Base-by-base conservation (phyloP, 2,797 vertebrate species). In the Galaxias olidus region DNA sequence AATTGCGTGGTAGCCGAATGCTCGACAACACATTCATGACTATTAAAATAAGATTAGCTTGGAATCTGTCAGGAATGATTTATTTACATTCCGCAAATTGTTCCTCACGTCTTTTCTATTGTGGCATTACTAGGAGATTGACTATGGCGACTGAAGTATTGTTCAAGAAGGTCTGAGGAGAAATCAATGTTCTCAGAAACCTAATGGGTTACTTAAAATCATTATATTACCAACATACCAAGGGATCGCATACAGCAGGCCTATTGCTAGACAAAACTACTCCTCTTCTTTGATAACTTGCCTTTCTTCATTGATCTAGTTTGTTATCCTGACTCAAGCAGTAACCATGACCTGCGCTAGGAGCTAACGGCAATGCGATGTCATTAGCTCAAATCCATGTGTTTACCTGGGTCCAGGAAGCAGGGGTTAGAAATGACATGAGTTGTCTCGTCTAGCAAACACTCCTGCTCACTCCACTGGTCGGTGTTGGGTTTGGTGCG, bases 371-470 rank as follows among this genome's bases (percentile, higher is more conserved):
- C 30, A 2, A 30, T 6, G 30, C 30, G 30, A 30, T 6, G 30
- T 30, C 30, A 30, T 30, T 30, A 2, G 30, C 30, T 30, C 2
- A 30, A 30, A 6, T 6, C 20, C 4, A 6, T 19, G 43, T 49
- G 51, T 78, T 87, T 92, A 93, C 91, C 91, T 89, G 86, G 9
- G 57, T 88, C 84, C 47, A 79, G 44, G 60, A 78, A 84, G 67
- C 61, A 79, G 14, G 79, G 83, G 59, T 88, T 90, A 4, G 61
- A 50, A 54, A 88, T 66, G 45, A 76, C 68, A 4, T 75, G 78
- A 10, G 69, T 72, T 45, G 90, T 84, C 13, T 81, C 65, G 0
- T 65, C 63, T 19, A 92, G 84, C 79, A 93, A 76, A 71, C 50
- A 4, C n/a, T 85, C 70, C 30, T 82, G 69, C 48, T 92, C 87